Evolutionary conservation across 2,888 invertebrate genomes (phyloP), one percentile per base, ranked within the genome.

Genomic region (Auanema sp.): DNA sequence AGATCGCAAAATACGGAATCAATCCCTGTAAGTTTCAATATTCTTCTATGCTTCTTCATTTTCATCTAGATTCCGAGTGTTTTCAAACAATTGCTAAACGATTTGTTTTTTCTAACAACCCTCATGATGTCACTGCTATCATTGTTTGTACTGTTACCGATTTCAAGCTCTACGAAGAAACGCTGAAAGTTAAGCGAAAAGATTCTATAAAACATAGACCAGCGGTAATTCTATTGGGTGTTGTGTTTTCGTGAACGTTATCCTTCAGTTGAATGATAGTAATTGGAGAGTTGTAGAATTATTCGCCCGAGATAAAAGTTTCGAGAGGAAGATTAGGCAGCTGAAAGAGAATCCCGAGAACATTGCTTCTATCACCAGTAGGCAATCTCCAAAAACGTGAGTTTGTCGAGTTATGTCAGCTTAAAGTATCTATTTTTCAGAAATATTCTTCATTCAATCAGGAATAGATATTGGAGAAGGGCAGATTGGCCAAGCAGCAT

Each of bases 401-500:
- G 24, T 21, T 8, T 23, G 8, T n/a, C 18, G 24, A 12, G 43
- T 11, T 43, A 43, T 43, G 11, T 11, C 43, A 43, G 14, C 14
- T 12, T 43, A 14, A 14, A 12, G 43, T 43, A 12, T 14, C 14
- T 47, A 16, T 5, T 21, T 21, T 5, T 21, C 21, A 18, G 16
- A 5, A 47, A 16, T 21, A n/a, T 52, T n/a, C 52, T 18, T 10
- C 3, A 18, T 11, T 55, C 42, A n/a, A 47, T 58, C 12, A 58
- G 55, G 49, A 60, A 64, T 21, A 47, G 51, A 5, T 69, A 56
- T 44, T 76, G 76, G 76, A 54, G 76, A 53, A 60, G 75, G 8
- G 69, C 66, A 0, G 76, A 76, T 58, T 76, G 76, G 76, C 76
- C 76, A 14, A 73, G 69, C 40, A 60, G 66, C 0, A 43, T 69